Percentiles rank a stretch among this genome's conserved stretches.
These are phyloP conservation scores for Suillia variegata DNA, from an alignment of 2,888 invertebrate genomes.

Conservation along the genomic window DNA sequence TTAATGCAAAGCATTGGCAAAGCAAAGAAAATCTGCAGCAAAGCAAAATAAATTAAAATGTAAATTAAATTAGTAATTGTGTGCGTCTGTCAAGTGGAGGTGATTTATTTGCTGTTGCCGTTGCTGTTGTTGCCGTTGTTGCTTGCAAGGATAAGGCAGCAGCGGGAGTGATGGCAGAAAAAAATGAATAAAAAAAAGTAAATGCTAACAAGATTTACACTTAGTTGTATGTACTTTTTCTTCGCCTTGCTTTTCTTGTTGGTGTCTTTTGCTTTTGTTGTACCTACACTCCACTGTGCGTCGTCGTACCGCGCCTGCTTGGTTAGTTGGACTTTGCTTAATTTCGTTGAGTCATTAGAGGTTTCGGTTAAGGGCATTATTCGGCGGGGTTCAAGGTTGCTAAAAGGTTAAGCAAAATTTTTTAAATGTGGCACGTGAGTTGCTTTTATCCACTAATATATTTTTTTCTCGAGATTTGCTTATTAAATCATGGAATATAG, in stretches of 20 bases:
- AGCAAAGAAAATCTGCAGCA: conserved; percentile 6
- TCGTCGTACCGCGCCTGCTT: background rate
- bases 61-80: conserved; percentile 55
- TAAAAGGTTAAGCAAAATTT: too few species aligned
- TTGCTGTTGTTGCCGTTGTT: too few species aligned
- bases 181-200: background rate
- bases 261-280: too few species aligned
- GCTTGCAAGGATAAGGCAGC: too few species aligned
- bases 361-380: background rate
- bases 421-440: background rate
- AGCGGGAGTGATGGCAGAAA: background rate
- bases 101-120: conserved; percentile 52
- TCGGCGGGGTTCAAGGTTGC: too few species aligned
- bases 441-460: too few species aligned
- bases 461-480: too few species aligned
- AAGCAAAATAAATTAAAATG: conserved; percentile 53
- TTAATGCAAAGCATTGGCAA: background rate
- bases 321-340: background rate
- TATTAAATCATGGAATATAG: too few species aligned
- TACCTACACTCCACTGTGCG: too few species aligned
- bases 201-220: background rate
- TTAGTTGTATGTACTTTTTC: background rate
- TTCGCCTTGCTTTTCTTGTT: too few species aligned
- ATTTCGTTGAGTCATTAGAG: background rate
- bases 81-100: conserved; percentile 49